Evolutionary conservation across 2,888 invertebrate species (phyloP).

Genomic region (Synanthedon vespiformis): DNA sequence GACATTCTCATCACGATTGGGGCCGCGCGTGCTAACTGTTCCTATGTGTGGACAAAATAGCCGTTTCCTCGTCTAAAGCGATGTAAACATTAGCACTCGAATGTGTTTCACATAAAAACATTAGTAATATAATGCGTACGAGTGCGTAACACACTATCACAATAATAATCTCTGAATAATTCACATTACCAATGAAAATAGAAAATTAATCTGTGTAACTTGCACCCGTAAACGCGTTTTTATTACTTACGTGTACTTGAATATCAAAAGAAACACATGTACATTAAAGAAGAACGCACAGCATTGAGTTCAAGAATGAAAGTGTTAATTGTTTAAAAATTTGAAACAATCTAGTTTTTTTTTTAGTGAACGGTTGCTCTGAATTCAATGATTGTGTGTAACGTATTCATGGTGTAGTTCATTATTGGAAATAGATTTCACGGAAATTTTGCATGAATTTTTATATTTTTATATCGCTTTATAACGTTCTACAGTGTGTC

Average conservation of each 20-base stretch:
- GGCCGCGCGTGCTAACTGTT: constrained; percentile 41
- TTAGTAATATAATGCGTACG: neutral
- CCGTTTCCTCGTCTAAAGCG: neutral
- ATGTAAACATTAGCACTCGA: neutral
- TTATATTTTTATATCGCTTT: no score
- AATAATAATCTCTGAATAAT: neutral
- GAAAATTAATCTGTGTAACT: neutral
- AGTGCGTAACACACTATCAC: neutral
- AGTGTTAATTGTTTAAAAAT: no score
- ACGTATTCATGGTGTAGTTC: no score
- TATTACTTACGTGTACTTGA: neutral
- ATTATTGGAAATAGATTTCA: no score
- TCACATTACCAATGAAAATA: neutral
- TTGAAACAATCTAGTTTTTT: no score
- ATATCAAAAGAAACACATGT: neutral
- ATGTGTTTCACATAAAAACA: neutral
- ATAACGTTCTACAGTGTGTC: no score
- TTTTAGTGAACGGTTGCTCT: no score
- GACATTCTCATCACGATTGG: constrained; percentile 61
- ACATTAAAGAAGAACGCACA: no score
- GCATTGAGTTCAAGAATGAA: no score
- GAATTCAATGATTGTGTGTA: no score
- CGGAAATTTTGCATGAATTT: no score
- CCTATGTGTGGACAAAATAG: neutral
- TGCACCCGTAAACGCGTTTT: neutral